Percentiles rank a stretch among this genome's conserved stretches.
phyloP scores from a whole-genome alignment of 2,888 invertebrate genomes.

The Drosophila ustulata region DNA sequence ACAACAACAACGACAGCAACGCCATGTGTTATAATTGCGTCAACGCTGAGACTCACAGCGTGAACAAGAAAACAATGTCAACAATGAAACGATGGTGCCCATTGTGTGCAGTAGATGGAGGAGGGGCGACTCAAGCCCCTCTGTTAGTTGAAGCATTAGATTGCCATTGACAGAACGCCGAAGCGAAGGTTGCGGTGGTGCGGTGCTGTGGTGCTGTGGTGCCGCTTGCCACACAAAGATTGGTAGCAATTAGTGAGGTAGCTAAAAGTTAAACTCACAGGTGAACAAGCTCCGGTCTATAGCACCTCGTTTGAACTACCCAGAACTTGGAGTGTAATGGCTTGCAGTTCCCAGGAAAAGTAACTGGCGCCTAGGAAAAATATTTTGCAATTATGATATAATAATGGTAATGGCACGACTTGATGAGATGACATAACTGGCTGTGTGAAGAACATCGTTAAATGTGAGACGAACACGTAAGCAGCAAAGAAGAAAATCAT shows the following conservation, averaged over 20 bases:
- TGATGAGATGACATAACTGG: slow-evolving; percentile 26
- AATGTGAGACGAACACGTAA: not conserved
- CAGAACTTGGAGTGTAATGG: slow-evolving; percentile 11
- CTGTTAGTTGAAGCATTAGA: slow-evolving; percentile 32
- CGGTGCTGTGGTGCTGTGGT: slow-evolving; percentile 1
- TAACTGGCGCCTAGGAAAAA: slow-evolving; percentile 49
- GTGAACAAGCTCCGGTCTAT: slow-evolving; percentile 19
- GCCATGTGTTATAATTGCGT: slow-evolving; percentile 75
- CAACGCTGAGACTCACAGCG: slow-evolving; percentile 58
- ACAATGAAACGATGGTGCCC: slow-evolving; percentile 64
- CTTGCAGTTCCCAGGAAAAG: slow-evolving; percentile 38
- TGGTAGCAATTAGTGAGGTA: slow-evolving; percentile 59
- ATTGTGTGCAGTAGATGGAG: slow-evolving; percentile 25
- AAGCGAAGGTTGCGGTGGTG: slow-evolving; percentile 13
- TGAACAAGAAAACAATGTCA: slow-evolving; percentile 70
- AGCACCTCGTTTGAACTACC: slow-evolving; percentile 8
- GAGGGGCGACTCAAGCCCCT: not conserved
- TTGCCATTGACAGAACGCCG: slow-evolving; percentile 21
- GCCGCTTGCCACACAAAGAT: slow-evolving; percentile 39
- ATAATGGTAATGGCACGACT: slow-evolving; percentile 23
- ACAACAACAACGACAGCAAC: slow-evolving; percentile 11
- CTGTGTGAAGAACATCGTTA: slow-evolving; percentile 7
- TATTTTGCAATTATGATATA: slow-evolving; percentile 47
- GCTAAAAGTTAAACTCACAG: slow-evolving; percentile 29
- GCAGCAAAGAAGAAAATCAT: not conserved